phyloP scores from a whole-genome alignment of 2,113 vertebrate genomes.

The Malurus alboscapulatus region DNA sequence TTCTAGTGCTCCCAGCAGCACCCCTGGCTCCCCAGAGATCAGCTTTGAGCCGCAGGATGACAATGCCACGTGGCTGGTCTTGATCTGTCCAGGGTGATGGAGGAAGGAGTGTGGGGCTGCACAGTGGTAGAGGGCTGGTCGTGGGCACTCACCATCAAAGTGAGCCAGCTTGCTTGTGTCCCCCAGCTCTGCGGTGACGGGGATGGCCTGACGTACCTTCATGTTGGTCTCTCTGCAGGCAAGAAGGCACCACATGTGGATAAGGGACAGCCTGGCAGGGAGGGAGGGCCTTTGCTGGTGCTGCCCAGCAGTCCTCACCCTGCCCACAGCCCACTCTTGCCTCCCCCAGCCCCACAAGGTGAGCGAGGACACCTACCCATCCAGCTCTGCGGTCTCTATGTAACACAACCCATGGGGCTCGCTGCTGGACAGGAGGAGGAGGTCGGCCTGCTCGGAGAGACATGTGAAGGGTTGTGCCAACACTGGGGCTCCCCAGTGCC shows the following conservation, averaged over 20 bases:
- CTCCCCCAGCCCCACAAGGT: rapidly evolving
- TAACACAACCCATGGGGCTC: constrained; percentile 96
- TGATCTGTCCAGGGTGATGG: background rate
- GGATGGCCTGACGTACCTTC: constrained; percentile 92
- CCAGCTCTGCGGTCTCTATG: constrained; percentile 94
- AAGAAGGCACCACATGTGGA: rapidly evolving
- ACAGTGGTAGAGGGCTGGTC: rapidly evolving
- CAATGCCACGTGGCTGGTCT: rapidly evolving
- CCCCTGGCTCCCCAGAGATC: background rate
- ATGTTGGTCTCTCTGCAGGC: constrained; percentile 89
- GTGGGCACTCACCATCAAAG: constrained; percentile 81
- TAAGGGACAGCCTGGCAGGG: background rate
- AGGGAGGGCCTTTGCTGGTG: rapidly evolving
- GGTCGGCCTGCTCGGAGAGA: constrained; percentile 83
- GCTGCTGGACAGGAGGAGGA: constrained; percentile 93
- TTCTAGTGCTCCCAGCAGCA: background rate
- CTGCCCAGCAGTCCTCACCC: background rate
- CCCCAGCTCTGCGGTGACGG: constrained; percentile 84
- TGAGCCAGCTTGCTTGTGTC: constrained; percentile 82
- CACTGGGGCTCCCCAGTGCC: rapidly evolving
- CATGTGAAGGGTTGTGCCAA: background rate
- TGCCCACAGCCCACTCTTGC: background rate
- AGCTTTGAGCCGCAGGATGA: rapidly evolving
- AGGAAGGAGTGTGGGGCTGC: background rate
- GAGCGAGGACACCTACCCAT: constrained; percentile 78